Percentiles rank a stretch among this genome's conserved stretches.
Conservation (phyloP, 1,140 invertebrate genomes). For the Calephelis nemesis region DNA sequence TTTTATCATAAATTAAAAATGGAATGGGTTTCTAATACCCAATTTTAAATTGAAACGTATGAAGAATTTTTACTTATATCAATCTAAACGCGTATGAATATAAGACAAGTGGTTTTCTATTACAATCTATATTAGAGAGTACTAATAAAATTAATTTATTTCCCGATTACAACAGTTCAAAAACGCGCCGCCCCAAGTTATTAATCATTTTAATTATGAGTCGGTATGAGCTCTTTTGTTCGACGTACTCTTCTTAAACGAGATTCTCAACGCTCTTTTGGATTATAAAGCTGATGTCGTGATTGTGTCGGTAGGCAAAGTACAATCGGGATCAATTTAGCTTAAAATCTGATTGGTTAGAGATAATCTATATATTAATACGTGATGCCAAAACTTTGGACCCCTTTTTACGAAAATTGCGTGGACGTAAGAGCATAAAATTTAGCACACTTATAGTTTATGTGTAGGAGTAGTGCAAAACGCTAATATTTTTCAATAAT, state of each 20-base stretch:
- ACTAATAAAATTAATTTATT: conserved; percentile 78
- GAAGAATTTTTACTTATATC: conserved; percentile 39
- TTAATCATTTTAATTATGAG: conserved; percentile 79
- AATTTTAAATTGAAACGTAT: conserved; percentile 71
- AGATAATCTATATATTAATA: no score
- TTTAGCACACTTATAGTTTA: no score
- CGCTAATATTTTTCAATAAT: no score
- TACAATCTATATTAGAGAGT: conserved; percentile 75
- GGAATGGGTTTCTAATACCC: conserved; percentile 71
- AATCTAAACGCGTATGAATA: conserved; percentile 46
- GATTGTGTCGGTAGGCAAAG: conserved; percentile 47
- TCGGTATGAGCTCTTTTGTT: conserved; percentile 68
- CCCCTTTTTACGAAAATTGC: no score
- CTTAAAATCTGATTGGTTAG: neutral
- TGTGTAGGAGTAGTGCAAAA: no score
- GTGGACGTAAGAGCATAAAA: no score
- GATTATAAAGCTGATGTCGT: conserved; percentile 22
- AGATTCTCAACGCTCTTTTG: conserved; percentile 44
- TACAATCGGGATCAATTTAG: no score
- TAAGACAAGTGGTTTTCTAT: conserved; percentile 62
- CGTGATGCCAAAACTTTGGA: no score
- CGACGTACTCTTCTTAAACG: conserved; percentile 60
- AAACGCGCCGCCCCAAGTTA: conserved; percentile 61
- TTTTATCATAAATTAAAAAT: conserved; percentile 68
- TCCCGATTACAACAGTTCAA: conserved; percentile 73